These are phyloP conservation scores for Rhamnusium bicolor DNA, from an alignment of 2,888 invertebrate genomes.

Conservation along the genomic window DNA sequence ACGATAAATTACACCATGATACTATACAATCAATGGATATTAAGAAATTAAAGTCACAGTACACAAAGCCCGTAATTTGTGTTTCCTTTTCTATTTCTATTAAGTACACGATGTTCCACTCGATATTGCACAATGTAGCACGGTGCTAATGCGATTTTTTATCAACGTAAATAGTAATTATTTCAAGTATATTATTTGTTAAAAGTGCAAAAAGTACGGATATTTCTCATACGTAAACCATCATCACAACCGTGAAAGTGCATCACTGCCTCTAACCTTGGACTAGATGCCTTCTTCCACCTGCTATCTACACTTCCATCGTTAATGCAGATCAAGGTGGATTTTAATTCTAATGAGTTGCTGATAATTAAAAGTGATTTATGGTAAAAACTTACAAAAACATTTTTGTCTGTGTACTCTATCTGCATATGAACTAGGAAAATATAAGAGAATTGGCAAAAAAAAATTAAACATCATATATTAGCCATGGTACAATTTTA, in stretches of 20 bases:
- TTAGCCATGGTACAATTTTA: too few relatives aligned
- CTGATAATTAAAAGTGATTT: slow-evolving; percentile 20
- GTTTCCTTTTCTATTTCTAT: slow-evolving; percentile 27
- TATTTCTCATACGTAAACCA: slow-evolving; percentile 51
- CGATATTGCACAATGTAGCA: slow-evolving; percentile 29
- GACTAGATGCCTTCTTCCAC: slow-evolving; percentile 56
- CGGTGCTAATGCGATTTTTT: slow-evolving; percentile 21
- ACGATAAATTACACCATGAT: slow-evolving; percentile 19
- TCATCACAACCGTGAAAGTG: slow-evolving; percentile 57
- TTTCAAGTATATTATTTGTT: slow-evolving; percentile 38
- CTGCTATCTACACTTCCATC: slow-evolving; percentile 45
- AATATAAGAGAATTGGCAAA: too few relatives aligned
- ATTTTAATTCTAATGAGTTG: slow-evolving; percentile 28
- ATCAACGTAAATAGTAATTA: slow-evolving; percentile 24
- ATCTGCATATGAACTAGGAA: too few relatives aligned
- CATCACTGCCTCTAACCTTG: slow-evolving; percentile 50
- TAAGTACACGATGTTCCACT: slow-evolving; percentile 20
- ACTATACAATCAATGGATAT: slow-evolving; percentile 26
- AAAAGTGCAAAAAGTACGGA: slow-evolving; percentile 49
- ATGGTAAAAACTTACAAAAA: background rate
- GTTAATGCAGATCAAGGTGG: slow-evolving; percentile 41
- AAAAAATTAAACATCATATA: too few relatives aligned
- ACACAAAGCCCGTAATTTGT: slow-evolving; percentile 25
- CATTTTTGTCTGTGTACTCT: too few relatives aligned
- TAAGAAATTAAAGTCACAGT: slow-evolving; percentile 19